Base-by-base conservation (phyloP, 2,113 vertebrate genomes). In the Neodontobutis hainanensis region DNA sequence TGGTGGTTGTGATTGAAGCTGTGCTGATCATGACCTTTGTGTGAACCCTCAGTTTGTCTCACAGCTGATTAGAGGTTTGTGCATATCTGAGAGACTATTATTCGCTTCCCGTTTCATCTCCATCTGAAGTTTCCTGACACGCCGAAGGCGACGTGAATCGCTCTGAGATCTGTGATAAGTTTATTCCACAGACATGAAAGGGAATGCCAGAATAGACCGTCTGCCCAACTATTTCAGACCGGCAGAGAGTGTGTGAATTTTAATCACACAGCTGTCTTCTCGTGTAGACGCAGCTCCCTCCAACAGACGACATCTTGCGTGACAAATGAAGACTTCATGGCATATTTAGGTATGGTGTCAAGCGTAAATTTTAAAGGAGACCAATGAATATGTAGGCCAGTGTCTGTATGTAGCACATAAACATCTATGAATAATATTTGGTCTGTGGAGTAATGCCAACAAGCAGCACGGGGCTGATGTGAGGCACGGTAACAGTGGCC, bases 181-280 rank as follows among this genome's bases (percentile, higher is more conserved):
- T 87, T 87, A 92, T 92, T 91, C 87, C 74, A 87, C 73, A 88
- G 86, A 91, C 90, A 89, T 90, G 85, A 92, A 92, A 92, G 90
- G 66, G 88, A 91, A 92, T 91, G 82, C 68, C 85, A 87, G 91
- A 91, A 85, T 87, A 91, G 89, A 84, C 82, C 68, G 75, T 89
- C 85, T 87, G 82, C 87, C 86, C 77, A 81, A 81, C 90, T 85
- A 89, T 78, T 82, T 88, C 76, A 85, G 80, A 78, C 64, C 59
- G 70, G 9, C 11, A 80, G 75, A 88, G 82, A 50, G 67, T 73
- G 81, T 68, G 73, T 82, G 83, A 87, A 87, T 88, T 83, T 83
- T 89, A 90, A 91, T 91, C 88, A 87, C 78, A 68, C 76, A 77
- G 74, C 83, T 88, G 80, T 89, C 85, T 83, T 77, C 81, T 64